Percentiles rank a stretch among this genome's conserved stretches.
These are phyloP conservation scores for Lamellibrachia columna DNA, from an alignment of 2,888 invertebrate genomes.

Conservation along the genomic window DNA sequence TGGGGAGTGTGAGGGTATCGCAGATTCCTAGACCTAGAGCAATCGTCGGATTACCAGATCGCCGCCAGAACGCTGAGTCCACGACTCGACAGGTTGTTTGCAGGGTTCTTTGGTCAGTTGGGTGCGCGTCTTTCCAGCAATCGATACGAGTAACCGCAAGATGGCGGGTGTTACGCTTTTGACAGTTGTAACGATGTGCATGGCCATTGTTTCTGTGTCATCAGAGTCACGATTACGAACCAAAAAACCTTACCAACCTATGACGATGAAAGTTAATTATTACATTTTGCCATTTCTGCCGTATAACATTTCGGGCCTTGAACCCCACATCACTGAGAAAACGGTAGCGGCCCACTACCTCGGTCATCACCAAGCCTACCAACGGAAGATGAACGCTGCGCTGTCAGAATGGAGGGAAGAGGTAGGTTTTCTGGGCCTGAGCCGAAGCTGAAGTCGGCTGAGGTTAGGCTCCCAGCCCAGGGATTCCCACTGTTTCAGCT, in stretches of 20 bases:
- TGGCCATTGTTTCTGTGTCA: neutral
- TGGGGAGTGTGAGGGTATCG: neutral
- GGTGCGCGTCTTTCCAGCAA: neutral
- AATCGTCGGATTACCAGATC: too few relatives aligned
- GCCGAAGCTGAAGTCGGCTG: neutral
- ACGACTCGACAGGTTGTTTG: neutral
- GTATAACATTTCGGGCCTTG: slow-evolving; percentile 49
- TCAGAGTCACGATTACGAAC: neutral
- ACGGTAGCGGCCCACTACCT: slow-evolving; percentile 52
- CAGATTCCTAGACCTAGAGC: too few relatives aligned
- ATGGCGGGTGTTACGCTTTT: neutral
- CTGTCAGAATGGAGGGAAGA: slow-evolving; percentile 49
- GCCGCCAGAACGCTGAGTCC: too few relatives aligned
- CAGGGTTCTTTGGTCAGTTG: neutral
- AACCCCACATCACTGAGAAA: slow-evolving; percentile 51
- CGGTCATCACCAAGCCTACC: slow-evolving; percentile 54
- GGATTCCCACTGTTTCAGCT: neutral
- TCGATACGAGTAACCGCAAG: neutral
- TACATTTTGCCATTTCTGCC: slow-evolving; percentile 52
- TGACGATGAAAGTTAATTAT: slow-evolving; percentile 6
- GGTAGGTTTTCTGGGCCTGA: slow-evolving; percentile 17
- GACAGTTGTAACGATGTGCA: neutral
- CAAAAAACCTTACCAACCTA: neutral
- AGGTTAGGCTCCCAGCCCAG: neutral
- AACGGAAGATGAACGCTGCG: slow-evolving; percentile 50